These are phyloP conservation scores for Peucedramus taeniatus DNA, from an alignment of 2,113 vertebrate genomes.

Conservation along the genomic window DNA sequence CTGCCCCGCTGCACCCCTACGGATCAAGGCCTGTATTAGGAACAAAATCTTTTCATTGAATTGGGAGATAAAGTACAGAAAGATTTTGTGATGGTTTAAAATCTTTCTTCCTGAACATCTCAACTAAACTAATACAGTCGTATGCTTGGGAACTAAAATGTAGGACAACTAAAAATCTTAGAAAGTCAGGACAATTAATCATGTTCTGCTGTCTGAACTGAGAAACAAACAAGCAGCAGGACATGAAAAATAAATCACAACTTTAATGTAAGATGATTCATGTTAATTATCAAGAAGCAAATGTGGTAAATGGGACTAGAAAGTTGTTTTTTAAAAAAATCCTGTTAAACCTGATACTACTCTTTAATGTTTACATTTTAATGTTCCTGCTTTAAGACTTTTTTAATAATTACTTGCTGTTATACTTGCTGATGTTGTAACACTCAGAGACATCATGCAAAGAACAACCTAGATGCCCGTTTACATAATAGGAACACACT, in stretches of 20 bases:
- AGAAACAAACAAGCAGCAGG: not conserved
- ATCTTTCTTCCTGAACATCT: not conserved
- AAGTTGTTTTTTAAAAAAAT: not conserved
- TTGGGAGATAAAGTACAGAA: not conserved
- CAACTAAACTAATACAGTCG: not conserved
- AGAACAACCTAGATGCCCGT: not conserved
- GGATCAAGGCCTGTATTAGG: not conserved
- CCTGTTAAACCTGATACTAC: not conserved
- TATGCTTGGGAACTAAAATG: not conserved
- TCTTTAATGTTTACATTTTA: not conserved
- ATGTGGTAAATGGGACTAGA: not conserved
- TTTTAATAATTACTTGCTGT: not conserved
- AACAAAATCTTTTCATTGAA: not conserved
- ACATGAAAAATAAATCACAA: not conserved
- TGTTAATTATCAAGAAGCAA: not conserved
- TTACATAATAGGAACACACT: not conserved
- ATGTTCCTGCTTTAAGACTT: not conserved
- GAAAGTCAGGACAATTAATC: not conserved
- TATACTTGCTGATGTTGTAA: not conserved
- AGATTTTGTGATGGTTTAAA: not conserved
- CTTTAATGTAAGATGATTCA: not conserved
- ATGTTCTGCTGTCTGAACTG: not conserved
- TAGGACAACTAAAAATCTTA: not conserved
- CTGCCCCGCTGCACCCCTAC: rapidly evolving
- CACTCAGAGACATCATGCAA: not conserved